Conservation (phyloP, 1,140 invertebrate genomes). For the Apis dorsata region DNA sequence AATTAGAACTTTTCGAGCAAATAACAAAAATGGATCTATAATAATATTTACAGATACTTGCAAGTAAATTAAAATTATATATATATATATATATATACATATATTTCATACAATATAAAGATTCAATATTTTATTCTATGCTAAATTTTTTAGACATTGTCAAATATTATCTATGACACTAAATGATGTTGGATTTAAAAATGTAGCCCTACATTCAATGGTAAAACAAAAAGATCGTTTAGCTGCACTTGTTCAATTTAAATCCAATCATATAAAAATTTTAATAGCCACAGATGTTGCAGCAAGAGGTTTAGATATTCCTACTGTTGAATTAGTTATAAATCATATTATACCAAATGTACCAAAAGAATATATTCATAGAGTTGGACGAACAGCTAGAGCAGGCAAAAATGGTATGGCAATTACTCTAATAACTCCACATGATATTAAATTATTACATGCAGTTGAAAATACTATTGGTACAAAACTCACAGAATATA, state of each 20-base stretch:
- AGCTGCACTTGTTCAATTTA: slow-evolving; percentile 90
- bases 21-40: slow-evolving; percentile 88
- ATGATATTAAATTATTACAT: slow-evolving; percentile 92
- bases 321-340: slow-evolving; percentile 94
- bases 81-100: neutral
- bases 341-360: slow-evolving; percentile 95
- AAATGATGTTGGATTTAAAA: slow-evolving; percentile 91
- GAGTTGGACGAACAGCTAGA: slow-evolving; percentile 97
- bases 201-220: slow-evolving; percentile 93
- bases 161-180: slow-evolving; percentile 92
- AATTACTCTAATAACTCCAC: slow-evolving; percentile 94
- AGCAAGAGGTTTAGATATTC: slow-evolving; percentile 94
- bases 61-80: slow-evolving; percentile 84
- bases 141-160: slow-evolving; percentile 83
- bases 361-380: slow-evolving; percentile 97
- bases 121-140: neutral
- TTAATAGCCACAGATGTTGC: slow-evolving; percentile 98
- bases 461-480: slow-evolving; percentile 93
- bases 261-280: slow-evolving; percentile 91
- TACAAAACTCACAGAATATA: slow-evolving; percentile 91
- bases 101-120: neutral
- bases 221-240: slow-evolving; percentile 90
- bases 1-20: slow-evolving; percentile 87
- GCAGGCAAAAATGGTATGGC: slow-evolving; percentile 93
- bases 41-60: slow-evolving; percentile 97